phyloP scores from a whole-genome alignment of 1,140 invertebrate species.

The Belonocnema kinseyi region DNA sequence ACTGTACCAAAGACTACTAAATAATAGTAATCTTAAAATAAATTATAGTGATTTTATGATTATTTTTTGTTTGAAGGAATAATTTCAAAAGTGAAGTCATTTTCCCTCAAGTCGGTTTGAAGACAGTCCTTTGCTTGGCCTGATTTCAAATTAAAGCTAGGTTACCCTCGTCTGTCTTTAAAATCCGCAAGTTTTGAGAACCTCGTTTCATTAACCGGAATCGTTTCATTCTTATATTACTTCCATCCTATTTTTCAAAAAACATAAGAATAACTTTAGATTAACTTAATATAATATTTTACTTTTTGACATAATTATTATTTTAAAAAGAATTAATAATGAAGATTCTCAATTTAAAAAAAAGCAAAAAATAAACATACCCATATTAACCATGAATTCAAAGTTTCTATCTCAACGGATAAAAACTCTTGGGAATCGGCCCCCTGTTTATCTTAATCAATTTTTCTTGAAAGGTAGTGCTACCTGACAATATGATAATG shows the following conservation, averaged over 20 bases:
- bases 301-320: background rate
- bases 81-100: background rate
- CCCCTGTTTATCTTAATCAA: background rate
- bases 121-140: slow-evolving; percentile 28
- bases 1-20: no score
- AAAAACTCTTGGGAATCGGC: background rate
- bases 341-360: background rate
- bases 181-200: slow-evolving; percentile 20
- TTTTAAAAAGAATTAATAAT: background rate
- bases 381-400: background rate
- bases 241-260: background rate
- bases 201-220: slow-evolving; percentile 24
- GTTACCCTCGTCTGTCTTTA: slow-evolving; percentile 14
- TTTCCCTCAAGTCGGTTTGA: background rate
- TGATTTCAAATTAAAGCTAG: slow-evolving; percentile 25
- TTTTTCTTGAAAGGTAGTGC: slow-evolving; percentile 2
- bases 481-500: background rate
- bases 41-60: background rate
- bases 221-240: slow-evolving; percentile 1
- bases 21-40: background rate
- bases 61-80: background rate
- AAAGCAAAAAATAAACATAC: background rate
- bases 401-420: slow-evolving; percentile 12
- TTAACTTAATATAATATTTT: no score
- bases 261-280: background rate